Evolutionary conservation across 1,140 invertebrate genomes (phyloP).

Genomic region (Acyrthosiphon pisum): DNA sequence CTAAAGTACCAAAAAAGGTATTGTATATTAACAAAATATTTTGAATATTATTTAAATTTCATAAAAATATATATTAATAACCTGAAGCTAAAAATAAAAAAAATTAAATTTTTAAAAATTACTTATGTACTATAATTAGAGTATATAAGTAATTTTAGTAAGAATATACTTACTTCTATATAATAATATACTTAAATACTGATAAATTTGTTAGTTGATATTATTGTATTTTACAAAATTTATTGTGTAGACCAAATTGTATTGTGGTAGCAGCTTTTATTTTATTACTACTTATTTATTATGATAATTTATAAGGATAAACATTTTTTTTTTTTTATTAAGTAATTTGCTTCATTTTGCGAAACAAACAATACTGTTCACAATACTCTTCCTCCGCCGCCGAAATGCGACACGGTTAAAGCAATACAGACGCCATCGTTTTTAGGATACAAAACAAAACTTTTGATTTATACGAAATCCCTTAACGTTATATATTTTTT

Average conservation of each 20-base stretch:
- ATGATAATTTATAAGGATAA: background rate
- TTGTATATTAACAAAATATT: background rate
- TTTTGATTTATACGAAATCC: constrained; percentile 24
- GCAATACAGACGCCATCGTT: background rate
- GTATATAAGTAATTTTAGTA: no score
- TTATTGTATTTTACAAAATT: background rate
- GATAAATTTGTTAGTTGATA: background rate
- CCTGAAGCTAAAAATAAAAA: background rate
- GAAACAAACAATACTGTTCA: background rate
- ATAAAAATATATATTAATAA: background rate
- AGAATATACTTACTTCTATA: no score
- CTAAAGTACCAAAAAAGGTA: background rate
- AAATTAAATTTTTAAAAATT: background rate
- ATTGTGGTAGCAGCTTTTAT: background rate
- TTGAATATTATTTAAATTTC: background rate
- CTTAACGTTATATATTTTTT: background rate
- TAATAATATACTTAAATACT: background rate
- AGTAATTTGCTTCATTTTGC: background rate
- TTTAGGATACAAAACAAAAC: background rate
- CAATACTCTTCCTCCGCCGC: background rate
- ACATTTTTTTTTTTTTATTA: background rate
- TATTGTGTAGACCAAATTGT: background rate
- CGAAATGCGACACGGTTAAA: background rate
- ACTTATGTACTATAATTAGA: no score
- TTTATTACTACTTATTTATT: background rate